Percentiles rank a stretch among this genome's conserved stretches.
Evolutionary conservation across 2,797 vertebrate genomes (phyloP).

Genomic region (Dendrocincla fuliginosa): DNA sequence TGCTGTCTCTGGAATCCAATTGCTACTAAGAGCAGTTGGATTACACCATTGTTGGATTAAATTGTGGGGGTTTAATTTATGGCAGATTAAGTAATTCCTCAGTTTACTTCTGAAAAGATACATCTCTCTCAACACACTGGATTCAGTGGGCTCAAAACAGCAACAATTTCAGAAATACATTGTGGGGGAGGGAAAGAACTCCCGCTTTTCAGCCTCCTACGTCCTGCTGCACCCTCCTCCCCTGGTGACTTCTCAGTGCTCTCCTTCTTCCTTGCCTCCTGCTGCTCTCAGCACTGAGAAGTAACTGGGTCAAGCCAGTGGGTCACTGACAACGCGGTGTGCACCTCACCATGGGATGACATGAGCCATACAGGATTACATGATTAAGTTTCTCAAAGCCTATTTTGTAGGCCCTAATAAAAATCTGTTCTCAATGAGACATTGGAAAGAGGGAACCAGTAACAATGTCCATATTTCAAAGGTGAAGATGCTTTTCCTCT

Average conservation of each 20-base stretch:
- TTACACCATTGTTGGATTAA: background rate
- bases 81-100: background rate
- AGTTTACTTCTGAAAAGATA: background rate
- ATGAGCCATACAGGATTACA: background rate
- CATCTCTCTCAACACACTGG: background rate
- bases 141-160: background rate
- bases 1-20: background rate
- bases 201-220: background rate
- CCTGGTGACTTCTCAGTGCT: background rate
- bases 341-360: background rate
- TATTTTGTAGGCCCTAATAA: background rate
- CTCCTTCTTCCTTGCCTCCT: background rate
- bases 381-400: background rate
- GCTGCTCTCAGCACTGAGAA: background rate
- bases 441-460: background rate
- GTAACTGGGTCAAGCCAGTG: conserved; percentile 24
- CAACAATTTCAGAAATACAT: background rate
- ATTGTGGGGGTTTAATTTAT: background rate
- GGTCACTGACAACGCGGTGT: background rate
- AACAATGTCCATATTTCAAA: background rate
- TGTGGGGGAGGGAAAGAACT: background rate
- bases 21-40: background rate
- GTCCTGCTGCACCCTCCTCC: background rate
- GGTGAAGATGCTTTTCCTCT: background rate
- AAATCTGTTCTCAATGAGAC: background rate